A percentile compares a stretch with the other conserved stretches of the same genome.
Conservation (phyloP, 2,888 invertebrate species). For the Acrobasis suavella region DNA sequence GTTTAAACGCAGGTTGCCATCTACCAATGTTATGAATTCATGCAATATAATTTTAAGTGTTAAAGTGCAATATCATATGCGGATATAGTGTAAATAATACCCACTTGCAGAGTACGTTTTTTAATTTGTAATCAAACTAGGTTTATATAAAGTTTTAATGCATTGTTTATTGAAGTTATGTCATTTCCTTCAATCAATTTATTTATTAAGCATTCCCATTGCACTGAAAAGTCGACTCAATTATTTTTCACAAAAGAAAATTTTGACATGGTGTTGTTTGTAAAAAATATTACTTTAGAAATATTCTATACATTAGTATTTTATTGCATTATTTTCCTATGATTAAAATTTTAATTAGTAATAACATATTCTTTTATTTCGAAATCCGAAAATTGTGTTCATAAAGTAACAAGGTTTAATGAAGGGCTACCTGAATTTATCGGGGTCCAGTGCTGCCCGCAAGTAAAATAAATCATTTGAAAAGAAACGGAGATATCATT, state of each 20-base stretch:
- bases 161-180: conserved; percentile 51
- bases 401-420: too few species aligned
- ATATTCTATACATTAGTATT: conserved; percentile 76
- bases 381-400: too few species aligned
- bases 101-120: conserved; percentile 41
- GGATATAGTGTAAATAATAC: conserved; percentile 63
- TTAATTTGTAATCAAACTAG: conserved; percentile 50
- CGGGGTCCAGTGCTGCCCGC: too few species aligned
- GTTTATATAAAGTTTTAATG: conserved; percentile 45
- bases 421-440: too few species aligned
- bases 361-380: conserved; percentile 38
- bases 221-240: conserved; percentile 52
- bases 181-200: conserved; percentile 61
- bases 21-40: conserved; percentile 62
- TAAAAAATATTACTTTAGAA: conserved; percentile 71
- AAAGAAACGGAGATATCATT: too few species aligned
- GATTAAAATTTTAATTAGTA: conserved; percentile 69
- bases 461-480: too few species aligned
- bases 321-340: conserved; percentile 79
- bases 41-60: conserved; percentile 75
- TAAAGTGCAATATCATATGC: conserved; percentile 75
- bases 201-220: conserved; percentile 77
- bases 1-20: conserved; percentile 51
- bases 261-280: conserved; percentile 54
- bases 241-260: conserved; percentile 53